phyloP scores from a whole-genome alignment of 2,888 invertebrate genomes.

The Tribolium freemani region DNA sequence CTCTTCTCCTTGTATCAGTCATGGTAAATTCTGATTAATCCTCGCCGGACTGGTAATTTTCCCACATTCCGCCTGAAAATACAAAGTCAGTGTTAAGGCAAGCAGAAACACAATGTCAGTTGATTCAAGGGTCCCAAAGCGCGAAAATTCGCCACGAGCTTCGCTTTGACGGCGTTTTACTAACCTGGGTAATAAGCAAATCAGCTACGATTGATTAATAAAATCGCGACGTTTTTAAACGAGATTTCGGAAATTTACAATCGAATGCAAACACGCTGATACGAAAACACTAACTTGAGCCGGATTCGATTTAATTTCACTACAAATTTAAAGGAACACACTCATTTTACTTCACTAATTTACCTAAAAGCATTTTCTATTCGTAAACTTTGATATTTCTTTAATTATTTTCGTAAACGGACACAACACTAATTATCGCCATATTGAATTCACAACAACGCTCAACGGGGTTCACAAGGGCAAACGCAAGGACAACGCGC shows the following conservation, averaged over 20 bases:
- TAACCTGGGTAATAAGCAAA: conserved; percentile 53
- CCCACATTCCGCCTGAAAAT: conserved; percentile 66
- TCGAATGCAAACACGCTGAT: conserved; percentile 57
- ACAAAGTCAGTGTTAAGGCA: conserved; percentile 25
- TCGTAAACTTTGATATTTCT: conserved; percentile 48
- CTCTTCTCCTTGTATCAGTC: conserved; percentile 95
- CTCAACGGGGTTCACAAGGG: conserved; percentile 72
- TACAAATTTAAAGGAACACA: conserved; percentile 41
- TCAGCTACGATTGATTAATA: conserved; percentile 49
- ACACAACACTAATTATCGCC: conserved; percentile 77
- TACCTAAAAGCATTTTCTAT: conserved; percentile 41
- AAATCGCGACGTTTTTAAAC: conserved; percentile 62
- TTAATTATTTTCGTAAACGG: conserved; percentile 65
- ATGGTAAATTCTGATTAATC: conserved; percentile 69
- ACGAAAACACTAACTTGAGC: conserved; percentile 42
- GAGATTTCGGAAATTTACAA: conserved; percentile 60
- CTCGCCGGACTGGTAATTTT: conserved; percentile 53
- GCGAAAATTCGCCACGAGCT: background rate
- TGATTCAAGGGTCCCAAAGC: conserved; percentile 3
- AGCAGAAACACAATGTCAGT: conserved; percentile 22
- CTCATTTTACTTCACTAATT: conserved; percentile 43
- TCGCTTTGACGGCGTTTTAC: conserved; percentile 31
- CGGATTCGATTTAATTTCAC: conserved; percentile 45
- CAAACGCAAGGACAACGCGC: conserved; percentile 67
- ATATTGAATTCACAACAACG: conserved; percentile 78